Evolutionary conservation across 2,113 vertebrate genomes (phyloP).

Genomic region (Chlamydotis undulata): DNA sequence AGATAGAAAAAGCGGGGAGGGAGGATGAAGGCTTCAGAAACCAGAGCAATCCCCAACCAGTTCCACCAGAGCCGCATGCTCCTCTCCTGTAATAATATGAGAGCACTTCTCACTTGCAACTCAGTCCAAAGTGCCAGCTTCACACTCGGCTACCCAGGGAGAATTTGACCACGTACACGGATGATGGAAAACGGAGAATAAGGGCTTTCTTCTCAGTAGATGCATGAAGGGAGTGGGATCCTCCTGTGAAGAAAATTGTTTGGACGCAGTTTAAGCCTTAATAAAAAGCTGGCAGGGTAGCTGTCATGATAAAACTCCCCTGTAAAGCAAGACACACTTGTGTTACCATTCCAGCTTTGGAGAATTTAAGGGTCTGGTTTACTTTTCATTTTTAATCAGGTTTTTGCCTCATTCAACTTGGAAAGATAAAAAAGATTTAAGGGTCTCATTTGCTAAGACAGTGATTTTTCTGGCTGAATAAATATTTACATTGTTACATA

Average conservation of each 20-base stretch:
- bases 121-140: conserved; percentile 16
- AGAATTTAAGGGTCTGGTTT: neutral
- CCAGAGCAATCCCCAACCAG: neutral
- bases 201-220: conserved; percentile 23
- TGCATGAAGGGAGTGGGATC: neutral
- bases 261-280: neutral
- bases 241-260: conserved; percentile 24
- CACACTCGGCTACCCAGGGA: conserved; percentile 38
- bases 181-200: conserved; percentile 40
- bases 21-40: neutral
- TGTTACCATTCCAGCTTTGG: neutral
- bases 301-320: neutral
- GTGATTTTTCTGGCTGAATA: neutral
- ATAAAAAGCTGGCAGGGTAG: conserved; percentile 9
- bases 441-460: neutral
- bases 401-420: neutral
- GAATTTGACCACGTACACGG: conserved; percentile 20
- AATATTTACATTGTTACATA: neutral
- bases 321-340: neutral
- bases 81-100: neutral
- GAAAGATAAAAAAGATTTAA: neutral
- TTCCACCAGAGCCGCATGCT: neutral
- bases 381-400: conserved; percentile 29
- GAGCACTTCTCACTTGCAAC: neutral
- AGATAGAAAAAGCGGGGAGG: neutral